A percentile compares a stretch with the other conserved stretches of the same genome.
Conservation (phyloP, 2,888 invertebrate species). For the Leptinotarsa tumamoca region DNA sequence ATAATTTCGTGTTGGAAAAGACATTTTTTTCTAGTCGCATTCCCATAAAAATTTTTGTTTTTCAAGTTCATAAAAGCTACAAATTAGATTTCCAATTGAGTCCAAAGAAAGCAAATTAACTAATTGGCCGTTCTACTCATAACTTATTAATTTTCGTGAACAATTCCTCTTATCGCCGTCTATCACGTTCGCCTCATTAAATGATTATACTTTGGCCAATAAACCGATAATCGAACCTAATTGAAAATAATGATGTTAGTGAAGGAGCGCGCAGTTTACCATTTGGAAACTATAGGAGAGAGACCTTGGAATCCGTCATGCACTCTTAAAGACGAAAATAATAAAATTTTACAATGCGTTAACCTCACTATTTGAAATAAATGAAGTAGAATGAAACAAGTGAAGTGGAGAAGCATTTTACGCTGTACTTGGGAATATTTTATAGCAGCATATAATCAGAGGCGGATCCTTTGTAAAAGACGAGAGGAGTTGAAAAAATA, state of each 20-base stretch:
- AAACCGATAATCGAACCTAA: slow-evolving; percentile 42
- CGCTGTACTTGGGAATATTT: not conserved
- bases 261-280: slow-evolving; percentile 20
- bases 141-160: not conserved
- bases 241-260: slow-evolving; percentile 36
- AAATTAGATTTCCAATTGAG: not conserved
- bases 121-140: slow-evolving; percentile 3
- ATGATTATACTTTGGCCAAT: slow-evolving; percentile 24
- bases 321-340: slow-evolving; percentile 46
- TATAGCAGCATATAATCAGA: not conserved
- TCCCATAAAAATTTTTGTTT: too few relatives aligned
- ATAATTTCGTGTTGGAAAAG: too few relatives aligned
- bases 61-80: too few relatives aligned
- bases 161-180: not conserved
- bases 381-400: slow-evolving; percentile 34
- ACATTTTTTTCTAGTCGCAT: too few relatives aligned
- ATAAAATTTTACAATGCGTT: slow-evolving; percentile 43
- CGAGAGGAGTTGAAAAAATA: not conserved
- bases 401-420: slow-evolving; percentile 21
- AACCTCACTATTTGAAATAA: slow-evolving; percentile 40
- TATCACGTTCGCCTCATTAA: not conserved
- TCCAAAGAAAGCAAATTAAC: slow-evolving; percentile 8
- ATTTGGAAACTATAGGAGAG: slow-evolving; percentile 19
- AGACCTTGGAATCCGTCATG: slow-evolving; percentile 45
- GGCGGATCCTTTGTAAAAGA: not conserved